A percentile compares a stretch with the other conserved stretches of the same genome.
These are phyloP conservation scores for Neuroterus valhalla DNA, from an alignment of 1,140 invertebrate species.

Conservation along the genomic window DNA sequence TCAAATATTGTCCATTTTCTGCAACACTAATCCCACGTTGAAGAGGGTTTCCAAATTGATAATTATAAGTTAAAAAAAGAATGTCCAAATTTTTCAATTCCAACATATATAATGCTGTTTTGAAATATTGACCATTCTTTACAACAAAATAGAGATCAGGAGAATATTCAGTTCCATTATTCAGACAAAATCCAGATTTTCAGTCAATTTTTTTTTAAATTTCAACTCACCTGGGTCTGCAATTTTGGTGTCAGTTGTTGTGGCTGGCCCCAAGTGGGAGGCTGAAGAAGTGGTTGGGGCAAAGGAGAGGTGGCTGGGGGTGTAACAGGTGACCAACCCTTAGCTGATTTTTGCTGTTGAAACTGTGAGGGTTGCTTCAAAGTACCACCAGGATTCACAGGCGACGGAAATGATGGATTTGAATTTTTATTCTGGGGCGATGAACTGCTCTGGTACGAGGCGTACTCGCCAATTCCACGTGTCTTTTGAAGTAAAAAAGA, in stretches of 20 bases:
- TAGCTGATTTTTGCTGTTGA: constrained; percentile 52
- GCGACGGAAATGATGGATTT: constrained; percentile 60
- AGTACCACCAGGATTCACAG: constrained; percentile 59
- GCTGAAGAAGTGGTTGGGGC: constrained; percentile 63
- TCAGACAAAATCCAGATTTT: no score
- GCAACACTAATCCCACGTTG: no score
- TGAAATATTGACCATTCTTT: no score
- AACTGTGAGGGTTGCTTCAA: constrained; percentile 65
- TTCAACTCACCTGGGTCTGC: constrained; percentile 46
- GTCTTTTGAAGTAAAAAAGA: constrained; percentile 62
- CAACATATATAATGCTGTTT: no score
- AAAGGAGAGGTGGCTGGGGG: constrained; percentile 72
- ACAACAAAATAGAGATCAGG: no score
- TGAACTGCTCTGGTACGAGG: constrained; percentile 66
- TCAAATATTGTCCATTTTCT: no score
- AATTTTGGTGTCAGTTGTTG: constrained; percentile 45
- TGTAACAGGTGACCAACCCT: constrained; percentile 66
- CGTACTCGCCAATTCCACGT: constrained; percentile 66
- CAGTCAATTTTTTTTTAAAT: background rate
- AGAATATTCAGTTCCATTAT: no score
- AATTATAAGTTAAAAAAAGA: no score
- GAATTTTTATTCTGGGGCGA: constrained; percentile 52
- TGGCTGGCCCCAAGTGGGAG: constrained; percentile 64
- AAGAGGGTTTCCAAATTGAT: no score
- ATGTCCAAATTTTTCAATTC: no score